A percentile compares a stretch with the other conserved stretches of the same genome.
phyloP scores from a whole-genome alignment of 2,797 vertebrate species.

The Neosilurus mollespiculum region DNA sequence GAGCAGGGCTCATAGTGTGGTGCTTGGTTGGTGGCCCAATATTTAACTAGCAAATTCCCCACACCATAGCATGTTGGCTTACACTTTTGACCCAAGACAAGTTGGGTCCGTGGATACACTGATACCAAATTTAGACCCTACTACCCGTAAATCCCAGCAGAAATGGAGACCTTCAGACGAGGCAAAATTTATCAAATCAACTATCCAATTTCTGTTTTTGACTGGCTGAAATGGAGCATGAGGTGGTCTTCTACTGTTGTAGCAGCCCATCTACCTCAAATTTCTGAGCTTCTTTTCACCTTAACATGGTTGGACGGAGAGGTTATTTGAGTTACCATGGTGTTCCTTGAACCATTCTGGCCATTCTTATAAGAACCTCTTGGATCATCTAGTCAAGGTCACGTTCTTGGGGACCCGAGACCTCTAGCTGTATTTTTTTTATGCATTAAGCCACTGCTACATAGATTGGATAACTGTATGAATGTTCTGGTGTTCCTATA shows the following conservation, averaged over 20 bases:
- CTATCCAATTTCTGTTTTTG: not conserved
- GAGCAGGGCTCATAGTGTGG: not conserved
- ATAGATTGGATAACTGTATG: not conserved
- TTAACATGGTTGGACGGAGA: not conserved
- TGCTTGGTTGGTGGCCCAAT: not conserved
- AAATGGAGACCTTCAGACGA: not conserved
- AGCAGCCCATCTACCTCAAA: not conserved
- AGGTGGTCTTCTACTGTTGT: not conserved
- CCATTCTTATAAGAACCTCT: not conserved
- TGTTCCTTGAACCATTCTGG: not conserved
- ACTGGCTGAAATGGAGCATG: not conserved
- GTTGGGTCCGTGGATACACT: not conserved
- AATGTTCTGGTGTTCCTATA: not conserved
- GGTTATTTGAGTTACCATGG: not conserved
- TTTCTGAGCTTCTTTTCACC: not conserved
- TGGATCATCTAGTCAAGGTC: not conserved
- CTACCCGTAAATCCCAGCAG: not conserved
- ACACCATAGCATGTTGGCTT: not conserved
- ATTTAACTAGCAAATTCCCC: not conserved
- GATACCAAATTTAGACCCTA: not conserved
- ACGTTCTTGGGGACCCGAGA: not conserved
- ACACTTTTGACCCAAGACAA: not conserved
- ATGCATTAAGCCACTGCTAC: not conserved
- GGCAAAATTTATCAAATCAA: not conserved
- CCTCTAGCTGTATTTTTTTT: not conserved